Percentiles rank a stretch among this genome's conserved stretches.
phyloP scores from a whole-genome alignment of 2,888 invertebrate species.

The Eueremaeus valkanovi region DNA sequence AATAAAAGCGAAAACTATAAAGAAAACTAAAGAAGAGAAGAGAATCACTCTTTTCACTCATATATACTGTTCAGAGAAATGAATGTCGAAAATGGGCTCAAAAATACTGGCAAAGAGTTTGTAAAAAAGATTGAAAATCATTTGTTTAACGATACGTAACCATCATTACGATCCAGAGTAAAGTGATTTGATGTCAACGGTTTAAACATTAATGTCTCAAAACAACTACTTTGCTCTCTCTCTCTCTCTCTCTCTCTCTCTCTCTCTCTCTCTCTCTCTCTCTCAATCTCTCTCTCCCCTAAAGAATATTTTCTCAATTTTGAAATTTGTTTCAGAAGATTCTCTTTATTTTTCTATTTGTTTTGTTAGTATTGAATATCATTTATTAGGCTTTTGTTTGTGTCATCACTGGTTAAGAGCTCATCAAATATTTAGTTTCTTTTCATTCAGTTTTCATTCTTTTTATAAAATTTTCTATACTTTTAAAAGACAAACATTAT shows the following conservation, averaged over 20 bases:
- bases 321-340: too few relatives aligned
- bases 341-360: too few relatives aligned
- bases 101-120: not conserved
- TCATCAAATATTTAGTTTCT: too few relatives aligned
- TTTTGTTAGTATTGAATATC: too few relatives aligned
- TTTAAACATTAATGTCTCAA: not conserved
- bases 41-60: not conserved
- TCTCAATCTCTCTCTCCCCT: too few relatives aligned
- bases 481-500: too few relatives aligned
- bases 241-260: too few relatives aligned
- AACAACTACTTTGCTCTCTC: not conserved
- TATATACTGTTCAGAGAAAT: not conserved
- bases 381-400: too few relatives aligned
- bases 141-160: slow-evolving; percentile 13
- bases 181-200: not conserved
- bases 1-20: not conserved
- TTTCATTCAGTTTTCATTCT: too few relatives aligned
- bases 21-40: not conserved
- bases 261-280: not conserved
- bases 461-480: too few relatives aligned
- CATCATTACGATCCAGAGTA: not conserved
- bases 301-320: too few relatives aligned
- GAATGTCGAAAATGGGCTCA: not conserved
- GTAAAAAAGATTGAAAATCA: not conserved
- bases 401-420: too few relatives aligned